Conservation (phyloP, 2,888 invertebrate species). For the Leptogaster cylindrica region DNA sequence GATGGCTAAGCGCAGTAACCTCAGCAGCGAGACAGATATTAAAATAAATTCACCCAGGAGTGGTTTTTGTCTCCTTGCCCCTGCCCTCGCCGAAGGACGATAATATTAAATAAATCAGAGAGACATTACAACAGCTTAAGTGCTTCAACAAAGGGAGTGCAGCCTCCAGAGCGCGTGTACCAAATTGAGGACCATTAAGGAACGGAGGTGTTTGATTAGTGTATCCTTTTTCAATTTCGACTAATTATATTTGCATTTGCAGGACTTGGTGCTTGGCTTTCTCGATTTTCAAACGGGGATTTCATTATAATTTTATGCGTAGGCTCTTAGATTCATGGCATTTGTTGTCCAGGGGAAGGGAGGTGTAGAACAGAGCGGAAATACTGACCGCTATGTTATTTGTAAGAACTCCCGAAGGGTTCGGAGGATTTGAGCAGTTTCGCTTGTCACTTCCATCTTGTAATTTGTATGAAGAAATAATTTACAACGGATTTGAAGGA, state of each 20-base stretch:
- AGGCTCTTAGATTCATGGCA: too few species aligned
- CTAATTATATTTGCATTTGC: conserved; percentile 37
- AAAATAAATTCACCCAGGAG: conserved; percentile 4
- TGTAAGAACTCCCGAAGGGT: too few species aligned
- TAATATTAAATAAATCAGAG: conserved; percentile 21
- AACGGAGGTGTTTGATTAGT: conserved; percentile 31
- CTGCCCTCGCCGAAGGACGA: neutral
- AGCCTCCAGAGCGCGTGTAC: conserved; percentile 6
- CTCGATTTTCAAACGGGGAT: neutral
- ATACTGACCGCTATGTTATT: too few species aligned
- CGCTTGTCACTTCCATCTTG: too few species aligned
- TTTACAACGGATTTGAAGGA: too few species aligned
- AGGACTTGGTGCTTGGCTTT: conserved; percentile 21
- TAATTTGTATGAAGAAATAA: too few species aligned
- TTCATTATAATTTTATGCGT: too few species aligned
- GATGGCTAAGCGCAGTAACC: neutral
- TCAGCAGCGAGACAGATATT: neutral
- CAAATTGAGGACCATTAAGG: conserved; percentile 22
- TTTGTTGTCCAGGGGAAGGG: too few species aligned
- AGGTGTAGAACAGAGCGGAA: too few species aligned
- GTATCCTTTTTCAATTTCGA: conserved; percentile 38
- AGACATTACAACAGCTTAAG: conserved; percentile 22
- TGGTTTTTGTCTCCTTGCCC: neutral
- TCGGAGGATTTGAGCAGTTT: too few species aligned
- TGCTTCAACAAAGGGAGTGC: neutral